Conservation (phyloP, 2,113 vertebrate species). For the Pongo pygmaeus region DNA sequence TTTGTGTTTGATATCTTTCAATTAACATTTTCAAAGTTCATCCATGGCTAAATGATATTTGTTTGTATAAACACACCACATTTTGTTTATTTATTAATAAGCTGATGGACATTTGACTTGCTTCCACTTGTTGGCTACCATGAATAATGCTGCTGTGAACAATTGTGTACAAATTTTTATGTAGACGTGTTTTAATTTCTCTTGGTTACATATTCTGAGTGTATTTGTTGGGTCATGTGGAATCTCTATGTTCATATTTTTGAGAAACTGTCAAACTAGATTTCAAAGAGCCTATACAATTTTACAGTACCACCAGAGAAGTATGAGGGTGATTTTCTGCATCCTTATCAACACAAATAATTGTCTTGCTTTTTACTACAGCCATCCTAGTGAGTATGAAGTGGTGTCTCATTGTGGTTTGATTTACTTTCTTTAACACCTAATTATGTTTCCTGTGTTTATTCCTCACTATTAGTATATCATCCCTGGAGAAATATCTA, state of each 20-base stretch:
- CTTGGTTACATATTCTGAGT: not conserved
- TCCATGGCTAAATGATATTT: not conserved
- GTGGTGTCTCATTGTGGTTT: not conserved
- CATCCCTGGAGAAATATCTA: not conserved
- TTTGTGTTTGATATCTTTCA: not conserved
- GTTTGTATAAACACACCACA: not conserved
- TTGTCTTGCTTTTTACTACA: not conserved
- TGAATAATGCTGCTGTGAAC: not conserved
- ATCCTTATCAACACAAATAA: not conserved
- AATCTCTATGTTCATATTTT: not conserved
- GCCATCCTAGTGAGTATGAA: not conserved
- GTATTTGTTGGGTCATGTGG: not conserved
- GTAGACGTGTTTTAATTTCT: not conserved
- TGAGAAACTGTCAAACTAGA: not conserved
- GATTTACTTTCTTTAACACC: not conserved
- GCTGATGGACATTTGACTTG: not conserved
- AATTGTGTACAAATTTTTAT: not conserved
- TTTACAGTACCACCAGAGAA: too few relatives aligned
- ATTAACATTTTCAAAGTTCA: not conserved
- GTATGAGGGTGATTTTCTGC: not conserved
- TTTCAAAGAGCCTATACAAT: not conserved
- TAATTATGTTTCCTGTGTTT: not conserved
- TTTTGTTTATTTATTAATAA: not conserved
- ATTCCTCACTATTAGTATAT: not conserved
- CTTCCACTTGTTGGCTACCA: not conserved